Evolutionary conservation across 30 jellyfish, hydroid and myxozoan species (phyloP), one percentile per base, ranked within the genome.

Genomic region (Calvadosia cruxmelitensis): DNA sequence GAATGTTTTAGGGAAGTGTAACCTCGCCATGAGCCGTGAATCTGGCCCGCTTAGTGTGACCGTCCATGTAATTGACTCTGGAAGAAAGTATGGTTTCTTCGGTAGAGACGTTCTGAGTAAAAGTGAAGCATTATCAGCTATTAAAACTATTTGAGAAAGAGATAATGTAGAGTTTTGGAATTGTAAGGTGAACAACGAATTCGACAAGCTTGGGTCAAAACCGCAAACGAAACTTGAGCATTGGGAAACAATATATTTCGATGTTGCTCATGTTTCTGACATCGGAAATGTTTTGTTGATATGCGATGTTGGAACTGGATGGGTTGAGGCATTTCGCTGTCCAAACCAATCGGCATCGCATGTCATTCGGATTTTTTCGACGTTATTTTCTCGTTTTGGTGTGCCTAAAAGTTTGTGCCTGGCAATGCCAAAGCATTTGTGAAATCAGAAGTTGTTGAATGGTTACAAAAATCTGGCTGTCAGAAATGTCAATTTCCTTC

Each of bases 281-380:
- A 20, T 42, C 20, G 57, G 57, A 5, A 10, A 5, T 20, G 20
- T 42, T 42, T 42, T 42, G 10, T 5, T 42, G 15, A 42, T 42
- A 5, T 10, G 15, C 10, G 57, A 42, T 42, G 57, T 20, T 42
- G 57, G 57, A 10, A 42, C 15, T 42, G 57, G 57, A 42, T 42
- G 57, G 57, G 20, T 42, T 42, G 57, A 42, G 57, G 57, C 57
- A 20, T 42, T 42, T 42, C 57, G 57, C 57, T 42, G 57, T 42
- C 57, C 57, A 5, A 20, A 42, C 20, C 57, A 20, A 5, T 10
- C 57, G 10, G 20, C 57, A 42, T 42, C 57, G 15, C 10, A 10
- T 20, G 57, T 42, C 57, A 42, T 42, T 20, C 10, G 20, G 20
- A 42, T 42, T 42, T 20, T 42, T 5, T 10, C 57, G 15, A 42